Evolutionary conservation across 2,797 vertebrate genomes (phyloP).

Genomic region (Holocentrus rufus): DNA sequence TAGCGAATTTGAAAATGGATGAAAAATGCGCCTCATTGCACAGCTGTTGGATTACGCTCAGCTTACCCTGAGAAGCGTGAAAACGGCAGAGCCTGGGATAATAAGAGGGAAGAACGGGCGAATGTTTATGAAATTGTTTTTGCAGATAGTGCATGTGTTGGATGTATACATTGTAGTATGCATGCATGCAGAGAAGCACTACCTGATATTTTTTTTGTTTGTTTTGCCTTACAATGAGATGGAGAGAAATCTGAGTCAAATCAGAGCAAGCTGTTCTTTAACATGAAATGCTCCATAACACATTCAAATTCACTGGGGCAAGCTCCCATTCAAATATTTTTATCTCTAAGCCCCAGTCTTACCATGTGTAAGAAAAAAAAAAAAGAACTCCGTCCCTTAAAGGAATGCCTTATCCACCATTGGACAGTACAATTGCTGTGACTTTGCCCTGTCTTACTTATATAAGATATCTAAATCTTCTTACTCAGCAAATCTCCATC

Average conservation of each 20-base stretch:
- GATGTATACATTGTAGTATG: constrained; percentile 79
- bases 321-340: constrained; percentile 19
- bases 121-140: constrained; percentile 65
- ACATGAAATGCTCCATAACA: constrained; percentile 50
- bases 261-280: constrained; percentile 40
- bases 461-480: constrained; percentile 40
- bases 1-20: constrained; percentile 74
- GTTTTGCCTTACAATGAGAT: constrained; percentile 78
- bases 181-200: constrained; percentile 75
- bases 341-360: constrained; percentile 15
- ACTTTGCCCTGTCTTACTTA: constrained; percentile 57
- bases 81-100: constrained; percentile 70
- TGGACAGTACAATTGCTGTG: constrained; percentile 60
- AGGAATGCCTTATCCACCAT: constrained; percentile 77
- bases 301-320: constrained; percentile 49
- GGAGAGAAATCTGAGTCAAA: constrained; percentile 51
- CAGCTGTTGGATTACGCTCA: constrained; percentile 74
- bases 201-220: constrained; percentile 46
- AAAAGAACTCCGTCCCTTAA: constrained; percentile 59
- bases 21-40: constrained; percentile 76
- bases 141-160: constrained; percentile 77
- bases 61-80: constrained; percentile 71
- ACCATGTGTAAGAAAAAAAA: constrained; percentile 8
- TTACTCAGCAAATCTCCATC: constrained; percentile 40
- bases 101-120: constrained; percentile 67